Conservation (phyloP, 2,888 invertebrate genomes). For the Hofmannophila pseudospretella region DNA sequence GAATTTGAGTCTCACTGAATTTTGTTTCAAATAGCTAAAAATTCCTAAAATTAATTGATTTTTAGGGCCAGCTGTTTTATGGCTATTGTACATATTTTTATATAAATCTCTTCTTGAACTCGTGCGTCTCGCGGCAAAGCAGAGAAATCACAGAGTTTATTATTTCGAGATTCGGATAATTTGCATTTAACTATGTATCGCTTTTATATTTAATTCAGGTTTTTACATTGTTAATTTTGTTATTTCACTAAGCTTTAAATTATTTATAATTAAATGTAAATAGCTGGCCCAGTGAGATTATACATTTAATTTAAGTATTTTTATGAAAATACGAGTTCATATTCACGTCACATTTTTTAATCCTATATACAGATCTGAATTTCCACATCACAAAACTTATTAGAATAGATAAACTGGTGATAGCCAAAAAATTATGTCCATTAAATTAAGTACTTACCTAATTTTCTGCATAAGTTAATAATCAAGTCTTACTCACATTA, state of each 20-base stretch:
- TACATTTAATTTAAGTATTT: constrained; percentile 16
- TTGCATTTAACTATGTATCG: constrained; percentile 11
- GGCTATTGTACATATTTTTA: constrained; percentile 14
- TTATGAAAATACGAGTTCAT: constrained; percentile 17
- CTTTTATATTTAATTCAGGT: constrained; percentile 6
- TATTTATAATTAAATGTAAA: constrained; percentile 36
- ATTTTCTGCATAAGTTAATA: constrained; percentile 7
- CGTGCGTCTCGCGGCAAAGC: constrained; percentile 24
- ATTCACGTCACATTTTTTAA: constrained; percentile 21
- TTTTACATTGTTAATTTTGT: constrained; percentile 9
- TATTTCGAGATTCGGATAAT: constrained; percentile 6
- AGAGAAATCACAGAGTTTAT: constrained; percentile 29
- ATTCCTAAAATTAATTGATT: constrained; percentile 10
- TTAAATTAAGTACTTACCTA: constrained; percentile 6
- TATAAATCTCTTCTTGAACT: constrained; percentile 18
- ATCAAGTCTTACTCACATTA: constrained; percentile 2
- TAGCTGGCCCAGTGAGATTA: constrained; percentile 59
- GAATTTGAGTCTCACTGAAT: background rate
- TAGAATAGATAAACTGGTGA: constrained; percentile 19
- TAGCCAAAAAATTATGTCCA: constrained; percentile 19
- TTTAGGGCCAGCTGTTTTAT: constrained; percentile 33
- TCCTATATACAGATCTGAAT: constrained; percentile 23
- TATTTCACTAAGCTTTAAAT: constrained; percentile 41
- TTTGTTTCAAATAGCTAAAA: constrained; percentile 8
- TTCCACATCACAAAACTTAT: constrained; percentile 14